A percentile compares a stretch with the other conserved stretches of the same genome.
phyloP scores from a whole-genome alignment of 2,113 vertebrate genomes.

The Petrocephalus microphthalmus region DNA sequence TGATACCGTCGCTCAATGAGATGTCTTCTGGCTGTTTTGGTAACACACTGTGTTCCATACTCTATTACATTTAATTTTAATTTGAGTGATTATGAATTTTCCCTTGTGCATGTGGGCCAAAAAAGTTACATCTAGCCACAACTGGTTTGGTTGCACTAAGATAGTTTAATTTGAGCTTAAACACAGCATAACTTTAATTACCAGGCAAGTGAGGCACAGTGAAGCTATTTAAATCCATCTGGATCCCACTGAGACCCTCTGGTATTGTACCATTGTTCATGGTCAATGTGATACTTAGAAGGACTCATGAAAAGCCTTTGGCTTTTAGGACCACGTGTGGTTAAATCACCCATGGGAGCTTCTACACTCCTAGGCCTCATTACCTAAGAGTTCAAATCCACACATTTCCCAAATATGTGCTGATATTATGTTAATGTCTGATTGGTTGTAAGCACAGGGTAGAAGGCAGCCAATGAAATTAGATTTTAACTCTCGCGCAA shows the following conservation, averaged over 20 bases:
- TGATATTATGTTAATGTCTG: background rate
- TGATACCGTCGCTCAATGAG: background rate
- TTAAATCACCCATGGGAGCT: background rate
- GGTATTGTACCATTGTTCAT: background rate
- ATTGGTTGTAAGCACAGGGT: background rate
- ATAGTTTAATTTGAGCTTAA: conserved; percentile 8
- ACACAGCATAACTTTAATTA: background rate
- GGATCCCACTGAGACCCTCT: background rate
- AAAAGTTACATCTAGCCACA: conserved; percentile 23
- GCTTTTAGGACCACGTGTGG: background rate
- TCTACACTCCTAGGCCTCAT: background rate
- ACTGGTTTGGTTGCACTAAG: conserved; percentile 23
- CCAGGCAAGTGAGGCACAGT: background rate
- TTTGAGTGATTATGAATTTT: conserved; percentile 24
- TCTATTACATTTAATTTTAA: conserved; percentile 29
- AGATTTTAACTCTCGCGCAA: background rate
- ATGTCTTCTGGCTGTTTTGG: background rate
- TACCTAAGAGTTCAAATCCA: background rate
- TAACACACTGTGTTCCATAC: background rate
- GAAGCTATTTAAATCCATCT: background rate
- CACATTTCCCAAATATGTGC: background rate
- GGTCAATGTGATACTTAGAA: background rate
- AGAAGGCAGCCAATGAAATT: background rate
- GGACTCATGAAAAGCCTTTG: background rate
- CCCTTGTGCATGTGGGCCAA: conserved; percentile 22